A percentile compares a stretch with the other conserved stretches of the same genome.
Conservation (phyloP, 2,888 invertebrate species). For the Drosophila gaucha region DNA sequence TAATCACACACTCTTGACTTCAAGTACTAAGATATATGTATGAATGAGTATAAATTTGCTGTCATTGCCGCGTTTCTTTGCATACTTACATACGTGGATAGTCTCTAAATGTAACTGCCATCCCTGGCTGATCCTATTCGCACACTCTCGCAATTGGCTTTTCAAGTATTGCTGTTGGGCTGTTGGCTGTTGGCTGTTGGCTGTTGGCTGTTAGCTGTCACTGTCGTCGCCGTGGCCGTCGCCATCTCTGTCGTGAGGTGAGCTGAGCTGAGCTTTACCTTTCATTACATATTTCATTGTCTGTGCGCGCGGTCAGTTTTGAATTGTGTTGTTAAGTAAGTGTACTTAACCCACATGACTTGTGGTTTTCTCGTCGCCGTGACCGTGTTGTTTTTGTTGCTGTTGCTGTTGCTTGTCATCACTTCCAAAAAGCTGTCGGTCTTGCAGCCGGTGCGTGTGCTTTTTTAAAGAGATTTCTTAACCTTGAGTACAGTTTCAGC, state of each 20-base stretch:
- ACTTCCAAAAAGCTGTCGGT: constrained; percentile 72
- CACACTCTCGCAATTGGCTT: constrained; percentile 28
- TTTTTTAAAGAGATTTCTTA: constrained; percentile 72
- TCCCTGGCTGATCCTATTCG: constrained; percentile 50
- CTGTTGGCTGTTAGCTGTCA: constrained; percentile 30
- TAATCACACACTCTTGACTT: too few species aligned
- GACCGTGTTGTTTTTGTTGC: constrained; percentile 25
- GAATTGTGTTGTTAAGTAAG: constrained; percentile 79
- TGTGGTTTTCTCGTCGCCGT: constrained; percentile 65
- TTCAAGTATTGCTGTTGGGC: constrained; percentile 11
- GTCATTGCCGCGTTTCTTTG: background rate
- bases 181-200: background rate
- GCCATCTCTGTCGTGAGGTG: constrained; percentile 33
- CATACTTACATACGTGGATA: background rate
- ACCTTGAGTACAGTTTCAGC: constrained; percentile 79
- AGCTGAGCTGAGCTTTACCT: constrained; percentile 61
- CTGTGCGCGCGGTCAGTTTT: constrained; percentile 74
- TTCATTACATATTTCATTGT: constrained; percentile 72
- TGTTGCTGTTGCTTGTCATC: constrained; percentile 59
- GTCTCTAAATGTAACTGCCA: constrained; percentile 9
- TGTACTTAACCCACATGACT: constrained; percentile 80
- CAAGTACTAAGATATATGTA: background rate
- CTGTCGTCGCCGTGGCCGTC: constrained; percentile 30
- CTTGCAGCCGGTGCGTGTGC: constrained; percentile 56
- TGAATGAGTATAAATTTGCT: background rate